A percentile compares a stretch with the other conserved stretches of the same genome.
phyloP scores from a whole-genome alignment of 2,888 invertebrate species.

The Spodoptera exigua region DNA sequence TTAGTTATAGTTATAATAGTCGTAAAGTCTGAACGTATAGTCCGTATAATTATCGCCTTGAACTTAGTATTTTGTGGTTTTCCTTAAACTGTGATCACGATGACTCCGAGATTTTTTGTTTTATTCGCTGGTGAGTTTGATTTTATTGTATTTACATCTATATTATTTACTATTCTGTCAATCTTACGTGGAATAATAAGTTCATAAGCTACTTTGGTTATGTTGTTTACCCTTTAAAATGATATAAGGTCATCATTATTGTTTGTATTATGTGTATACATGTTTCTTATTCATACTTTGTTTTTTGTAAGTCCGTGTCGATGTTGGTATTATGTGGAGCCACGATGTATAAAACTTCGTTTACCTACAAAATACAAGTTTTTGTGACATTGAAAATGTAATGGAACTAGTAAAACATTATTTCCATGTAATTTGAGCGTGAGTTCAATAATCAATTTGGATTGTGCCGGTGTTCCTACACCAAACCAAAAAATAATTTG shows the following conservation, averaged over 20 bases:
- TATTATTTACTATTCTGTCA: background rate
- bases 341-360: background rate
- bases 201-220: background rate
- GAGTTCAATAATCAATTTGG: too few relatives aligned
- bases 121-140: constrained; percentile 81
- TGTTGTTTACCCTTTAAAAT: constrained; percentile 41
- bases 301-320: constrained; percentile 26
- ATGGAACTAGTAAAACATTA: too few relatives aligned
- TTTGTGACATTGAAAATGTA: background rate
- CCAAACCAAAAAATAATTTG: too few relatives aligned
- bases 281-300: background rate
- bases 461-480: too few relatives aligned
- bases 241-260: constrained; percentile 49
- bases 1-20: constrained; percentile 47
- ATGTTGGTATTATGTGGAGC: constrained; percentile 3
- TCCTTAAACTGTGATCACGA: constrained; percentile 73
- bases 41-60: constrained; percentile 65
- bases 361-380: constrained; percentile 3
- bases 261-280: constrained; percentile 16
- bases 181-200: constrained; percentile 11
- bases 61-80: constrained; percentile 68
- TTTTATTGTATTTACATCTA: constrained; percentile 38
- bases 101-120: constrained; percentile 72
- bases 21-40: constrained; percentile 56
- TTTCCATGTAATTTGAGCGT: too few relatives aligned